Evolutionary conservation across 2,888 invertebrate species (phyloP).

Genomic region (Rhyacophila evoluta): DNA sequence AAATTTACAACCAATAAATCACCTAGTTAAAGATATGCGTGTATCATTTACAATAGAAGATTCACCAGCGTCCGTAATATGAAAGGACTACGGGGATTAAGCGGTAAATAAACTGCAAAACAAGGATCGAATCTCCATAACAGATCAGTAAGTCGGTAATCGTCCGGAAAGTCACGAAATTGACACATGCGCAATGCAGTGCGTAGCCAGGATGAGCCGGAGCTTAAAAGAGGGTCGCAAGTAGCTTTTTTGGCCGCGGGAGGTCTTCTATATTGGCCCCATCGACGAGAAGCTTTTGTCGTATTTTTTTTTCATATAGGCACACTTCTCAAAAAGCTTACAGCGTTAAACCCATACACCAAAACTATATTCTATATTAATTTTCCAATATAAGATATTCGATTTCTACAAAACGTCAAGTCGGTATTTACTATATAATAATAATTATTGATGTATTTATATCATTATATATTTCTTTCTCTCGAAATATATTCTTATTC

Average conservation of each 20-base stretch:
- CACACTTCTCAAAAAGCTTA: not conserved
- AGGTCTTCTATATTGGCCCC: conserved; percentile 38
- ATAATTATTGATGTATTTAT: no score
- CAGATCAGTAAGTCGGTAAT: conserved; percentile 51
- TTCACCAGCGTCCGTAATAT: conserved; percentile 40
- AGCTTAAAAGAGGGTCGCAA: conserved; percentile 19
- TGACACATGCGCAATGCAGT: conserved; percentile 42
- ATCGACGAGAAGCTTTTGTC: conserved; percentile 15
- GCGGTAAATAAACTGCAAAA: conserved; percentile 42
- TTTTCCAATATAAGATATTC: no score
- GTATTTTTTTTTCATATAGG: not conserved
- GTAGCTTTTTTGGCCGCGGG: conserved; percentile 37
- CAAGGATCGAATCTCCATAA: conserved; percentile 45
- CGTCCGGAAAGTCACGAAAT: conserved; percentile 50
- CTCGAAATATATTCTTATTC: not conserved
- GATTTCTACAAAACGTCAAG: no score
- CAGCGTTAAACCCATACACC: not conserved
- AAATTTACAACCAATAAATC: not conserved
- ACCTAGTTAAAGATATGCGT: not conserved
- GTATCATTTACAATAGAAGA: not conserved
- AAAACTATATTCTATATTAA: not conserved
- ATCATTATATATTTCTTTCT: no score
- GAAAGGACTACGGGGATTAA: conserved; percentile 46
- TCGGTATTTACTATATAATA: no score
- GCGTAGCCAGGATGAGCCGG: not conserved